These are phyloP conservation scores for Diachasmimorpha longicaudata DNA, from an alignment of 1,140 invertebrate species.

Conservation along the genomic window DNA sequence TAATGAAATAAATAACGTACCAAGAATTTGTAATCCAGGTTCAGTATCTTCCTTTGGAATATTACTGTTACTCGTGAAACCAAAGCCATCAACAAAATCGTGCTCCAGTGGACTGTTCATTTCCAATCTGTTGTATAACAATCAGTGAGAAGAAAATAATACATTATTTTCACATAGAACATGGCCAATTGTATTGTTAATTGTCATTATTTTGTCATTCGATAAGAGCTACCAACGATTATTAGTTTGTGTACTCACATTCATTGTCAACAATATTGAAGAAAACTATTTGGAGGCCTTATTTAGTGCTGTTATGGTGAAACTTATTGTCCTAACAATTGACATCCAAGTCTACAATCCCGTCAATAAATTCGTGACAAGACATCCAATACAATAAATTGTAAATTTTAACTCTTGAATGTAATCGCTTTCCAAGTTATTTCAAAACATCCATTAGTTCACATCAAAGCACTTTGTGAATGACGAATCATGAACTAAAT, in stretches of 20 bases:
- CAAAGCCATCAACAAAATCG: slow-evolving; percentile 54
- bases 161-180: background rate
- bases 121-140: slow-evolving; percentile 50
- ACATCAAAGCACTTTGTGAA: background rate
- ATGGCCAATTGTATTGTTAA: background rate
- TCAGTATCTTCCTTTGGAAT: slow-evolving; percentile 34
- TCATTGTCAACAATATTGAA: slow-evolving; percentile 47
- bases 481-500: background rate
- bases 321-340: background rate
- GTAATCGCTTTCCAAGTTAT: background rate
- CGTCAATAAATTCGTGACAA: background rate
- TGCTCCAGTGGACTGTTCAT: slow-evolving; percentile 61
- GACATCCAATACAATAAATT: background rate
- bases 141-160: background rate
- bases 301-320: background rate
- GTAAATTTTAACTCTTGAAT: background rate
- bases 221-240: background rate
- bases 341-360: background rate
- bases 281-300: slow-evolving; percentile 26
- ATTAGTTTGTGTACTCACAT: slow-evolving; percentile 40
- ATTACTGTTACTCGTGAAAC: slow-evolving; percentile 43
- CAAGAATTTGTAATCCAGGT: slow-evolving; percentile 45
- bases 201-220: background rate
- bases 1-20: slow-evolving; percentile 39
- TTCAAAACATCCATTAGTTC: background rate